Base-by-base conservation (phyloP, 1,140 invertebrate genomes). In the Anastrepha ludens region DNA sequence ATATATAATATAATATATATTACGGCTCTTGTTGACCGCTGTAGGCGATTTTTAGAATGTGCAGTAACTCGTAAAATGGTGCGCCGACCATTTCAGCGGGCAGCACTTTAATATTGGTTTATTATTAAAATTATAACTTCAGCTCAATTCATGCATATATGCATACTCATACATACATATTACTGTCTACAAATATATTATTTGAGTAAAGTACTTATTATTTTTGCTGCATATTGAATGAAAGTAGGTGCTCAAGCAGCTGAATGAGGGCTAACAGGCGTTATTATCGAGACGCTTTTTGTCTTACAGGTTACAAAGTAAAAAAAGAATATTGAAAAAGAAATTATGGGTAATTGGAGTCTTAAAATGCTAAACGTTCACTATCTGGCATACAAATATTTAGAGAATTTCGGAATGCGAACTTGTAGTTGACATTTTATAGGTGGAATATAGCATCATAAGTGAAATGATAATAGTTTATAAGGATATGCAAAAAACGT, bases 191-290 rank as follows among this genome's bases (percentile, higher is more conserved):
- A 81, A 55, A 55, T 81, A 81, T 81, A 81, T 81, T 81, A 81
- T 55, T 50, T 47, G 50, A 2, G 17, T 50, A 55, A 41, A 81
- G 74, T 81, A 55, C 74, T 50, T 55, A 50, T 81, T 81, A 58
- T 7, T 17, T n/a, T 20, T 55, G 5, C 74, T 55, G 74, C 47
- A 81, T 81, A 81, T 81, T 81, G 74, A 81, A 29, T 81, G 74
- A 81, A 81, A 81, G 74, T 81, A 81, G 74, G 74, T 81, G 74
- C 74, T 20, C 74, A 55, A 81, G 74, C 74, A 81, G 74, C 74
- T 81, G 74, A 81, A 20, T 81, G 8, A 55, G 11, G 50, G 47
- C 74, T 55, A 9, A 29, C 6, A 41, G n/a, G 74, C 55, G n/a
- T 81, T 81, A 81, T 81, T 81, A 81, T 20, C 15, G 50, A 8